These are phyloP conservation scores for Leucophenga montana DNA, from an alignment of 2,888 invertebrate species.

Conservation along the genomic window DNA sequence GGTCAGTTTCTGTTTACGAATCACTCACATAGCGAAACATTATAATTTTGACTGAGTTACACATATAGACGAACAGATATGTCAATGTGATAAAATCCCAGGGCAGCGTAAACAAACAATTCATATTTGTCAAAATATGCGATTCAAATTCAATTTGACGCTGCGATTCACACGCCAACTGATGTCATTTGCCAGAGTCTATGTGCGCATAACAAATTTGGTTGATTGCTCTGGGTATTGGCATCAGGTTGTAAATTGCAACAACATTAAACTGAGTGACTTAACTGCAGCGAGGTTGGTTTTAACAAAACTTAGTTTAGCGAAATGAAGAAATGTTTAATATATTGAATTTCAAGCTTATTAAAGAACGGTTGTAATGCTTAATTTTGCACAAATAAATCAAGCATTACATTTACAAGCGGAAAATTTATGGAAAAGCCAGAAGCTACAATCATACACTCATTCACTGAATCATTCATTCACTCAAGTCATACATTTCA, in stretches of 20 bases:
- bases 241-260: not conserved
- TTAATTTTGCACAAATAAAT: too few species aligned
- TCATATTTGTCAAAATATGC: too few species aligned
- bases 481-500: not conserved
- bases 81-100: not conserved
- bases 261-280: not conserved
- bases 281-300: not conserved
- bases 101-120: not conserved
- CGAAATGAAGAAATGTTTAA: too few species aligned
- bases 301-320: not conserved
- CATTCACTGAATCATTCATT: not conserved
- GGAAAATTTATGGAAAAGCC: not conserved
- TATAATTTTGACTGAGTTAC: not conserved
- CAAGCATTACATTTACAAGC: not conserved
- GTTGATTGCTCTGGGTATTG: constrained; percentile 57
- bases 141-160: not conserved
- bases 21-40: not conserved
- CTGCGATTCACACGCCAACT: not conserved
- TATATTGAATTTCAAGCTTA: too few species aligned
- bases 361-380: not conserved
- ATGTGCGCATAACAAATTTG: constrained; percentile 57
- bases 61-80: too few species aligned
- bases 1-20: constrained; percentile 6
- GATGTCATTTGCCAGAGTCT: not conserved
- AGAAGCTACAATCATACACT: not conserved